phyloP scores from a whole-genome alignment of 2,113 vertebrate species.

The Hemiprocne comata region DNA sequence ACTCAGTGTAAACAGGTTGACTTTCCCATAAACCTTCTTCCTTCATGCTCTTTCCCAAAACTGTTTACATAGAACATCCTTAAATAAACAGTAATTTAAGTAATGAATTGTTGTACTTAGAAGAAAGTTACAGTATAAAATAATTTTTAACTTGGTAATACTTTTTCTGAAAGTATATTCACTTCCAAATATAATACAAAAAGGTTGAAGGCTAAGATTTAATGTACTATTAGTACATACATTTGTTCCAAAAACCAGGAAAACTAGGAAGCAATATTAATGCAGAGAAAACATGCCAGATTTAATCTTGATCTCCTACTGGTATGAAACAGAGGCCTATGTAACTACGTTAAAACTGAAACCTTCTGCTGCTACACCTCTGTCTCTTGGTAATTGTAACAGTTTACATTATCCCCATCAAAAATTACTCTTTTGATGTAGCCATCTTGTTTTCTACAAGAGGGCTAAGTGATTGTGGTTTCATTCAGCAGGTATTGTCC shows the following conservation, averaged over 20 bases:
- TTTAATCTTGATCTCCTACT: not conserved
- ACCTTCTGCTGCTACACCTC: not conserved
- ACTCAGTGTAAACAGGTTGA: not conserved
- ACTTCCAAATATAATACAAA: not conserved
- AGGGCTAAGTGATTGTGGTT: not conserved
- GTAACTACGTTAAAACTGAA: not conserved
- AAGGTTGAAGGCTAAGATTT: not conserved
- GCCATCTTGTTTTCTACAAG: not conserved
- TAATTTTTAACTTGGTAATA: not conserved
- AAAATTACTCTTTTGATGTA: not conserved
- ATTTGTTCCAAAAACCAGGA: not conserved
- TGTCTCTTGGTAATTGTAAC: not conserved
- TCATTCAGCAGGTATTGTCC: rapidly evolving
- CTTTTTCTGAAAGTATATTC: not conserved
- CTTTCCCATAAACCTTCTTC: conserved; percentile 4
- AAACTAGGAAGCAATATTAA: not conserved
- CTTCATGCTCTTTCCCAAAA: not conserved
- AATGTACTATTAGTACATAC: not conserved
- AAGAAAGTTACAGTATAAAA: not conserved
- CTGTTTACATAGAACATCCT: not conserved
- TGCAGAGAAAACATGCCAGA: not conserved
- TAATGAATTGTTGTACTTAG: not conserved
- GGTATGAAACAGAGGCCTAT: not conserved
- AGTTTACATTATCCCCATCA: not conserved
- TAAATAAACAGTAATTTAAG: not conserved